Evolutionary conservation across 2,113 vertebrate genomes (phyloP).

Genomic region (Syngnathus scovelli): DNA sequence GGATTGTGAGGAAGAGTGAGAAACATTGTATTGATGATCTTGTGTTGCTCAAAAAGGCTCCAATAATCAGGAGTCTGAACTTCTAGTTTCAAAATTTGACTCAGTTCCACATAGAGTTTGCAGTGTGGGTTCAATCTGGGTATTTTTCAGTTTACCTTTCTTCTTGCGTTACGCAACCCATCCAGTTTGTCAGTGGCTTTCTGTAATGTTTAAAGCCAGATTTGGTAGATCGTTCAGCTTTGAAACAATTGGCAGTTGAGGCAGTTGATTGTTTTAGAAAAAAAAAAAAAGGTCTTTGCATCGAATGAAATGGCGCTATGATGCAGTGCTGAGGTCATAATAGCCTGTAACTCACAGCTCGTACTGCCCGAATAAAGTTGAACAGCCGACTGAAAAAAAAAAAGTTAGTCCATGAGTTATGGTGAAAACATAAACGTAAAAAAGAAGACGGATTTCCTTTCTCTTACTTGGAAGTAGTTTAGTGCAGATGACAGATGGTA

Average conservation of each 20-base stretch:
- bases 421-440: neutral
- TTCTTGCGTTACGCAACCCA: neutral
- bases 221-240: neutral
- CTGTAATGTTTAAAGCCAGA: neutral
- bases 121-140: neutral
- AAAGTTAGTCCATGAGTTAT: neutral
- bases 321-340: neutral
- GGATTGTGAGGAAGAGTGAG: neutral
- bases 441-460: neutral
- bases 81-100: neutral
- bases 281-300: neutral
- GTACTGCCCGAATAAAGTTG: neutral
- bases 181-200: neutral
- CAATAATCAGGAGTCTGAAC: neutral
- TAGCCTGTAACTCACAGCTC: neutral
- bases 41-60: neutral
- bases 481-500: constrained; percentile 5
- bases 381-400: neutral
- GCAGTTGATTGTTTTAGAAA: neutral
- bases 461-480: neutral
- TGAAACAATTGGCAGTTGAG: neutral
- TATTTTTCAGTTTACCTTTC: neutral
- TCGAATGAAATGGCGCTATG: neutral
- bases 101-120: neutral
- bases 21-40: too few species aligned